phyloP scores from a whole-genome alignment of 2,797 vertebrate species.

The Sebastes goodei region DNA sequence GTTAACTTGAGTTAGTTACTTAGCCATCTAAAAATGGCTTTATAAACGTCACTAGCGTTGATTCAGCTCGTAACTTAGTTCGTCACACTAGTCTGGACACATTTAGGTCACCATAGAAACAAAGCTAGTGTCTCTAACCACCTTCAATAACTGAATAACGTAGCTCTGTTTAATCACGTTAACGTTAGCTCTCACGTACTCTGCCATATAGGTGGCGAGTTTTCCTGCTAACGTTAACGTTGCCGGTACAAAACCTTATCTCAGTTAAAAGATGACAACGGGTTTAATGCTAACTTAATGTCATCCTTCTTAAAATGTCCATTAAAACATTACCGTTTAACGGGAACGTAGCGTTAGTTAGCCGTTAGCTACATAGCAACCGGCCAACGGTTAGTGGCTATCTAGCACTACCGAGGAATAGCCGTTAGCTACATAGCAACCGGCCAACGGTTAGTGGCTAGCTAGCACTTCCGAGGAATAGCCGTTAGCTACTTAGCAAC shows the following conservation, averaged over 20 bases:
- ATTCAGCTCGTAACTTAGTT: not conserved
- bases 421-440: constrained; percentile 50
- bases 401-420: constrained; percentile 71
- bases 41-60: not conserved
- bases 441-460: constrained; percentile 41
- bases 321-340: constrained; percentile 12
- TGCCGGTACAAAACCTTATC: not conserved
- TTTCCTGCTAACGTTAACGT: not conserved
- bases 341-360: constrained; percentile 22
- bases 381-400: constrained; percentile 29
- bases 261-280: not conserved
- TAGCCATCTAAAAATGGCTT: constrained; percentile 41
- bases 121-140: not conserved
- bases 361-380: constrained; percentile 53
- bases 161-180: constrained; percentile 28
- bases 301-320: not conserved
- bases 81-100: not conserved
- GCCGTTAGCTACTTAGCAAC: no score
- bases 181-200: constrained; percentile 22
- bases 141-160: not conserved
- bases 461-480: no score
- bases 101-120: not conserved
- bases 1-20: constrained; percentile 22
- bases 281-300: not conserved
- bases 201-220: not conserved